These are phyloP conservation scores for Acanthurus tractus DNA, from an alignment of 2,797 vertebrate genomes.

Conservation along the genomic window DNA sequence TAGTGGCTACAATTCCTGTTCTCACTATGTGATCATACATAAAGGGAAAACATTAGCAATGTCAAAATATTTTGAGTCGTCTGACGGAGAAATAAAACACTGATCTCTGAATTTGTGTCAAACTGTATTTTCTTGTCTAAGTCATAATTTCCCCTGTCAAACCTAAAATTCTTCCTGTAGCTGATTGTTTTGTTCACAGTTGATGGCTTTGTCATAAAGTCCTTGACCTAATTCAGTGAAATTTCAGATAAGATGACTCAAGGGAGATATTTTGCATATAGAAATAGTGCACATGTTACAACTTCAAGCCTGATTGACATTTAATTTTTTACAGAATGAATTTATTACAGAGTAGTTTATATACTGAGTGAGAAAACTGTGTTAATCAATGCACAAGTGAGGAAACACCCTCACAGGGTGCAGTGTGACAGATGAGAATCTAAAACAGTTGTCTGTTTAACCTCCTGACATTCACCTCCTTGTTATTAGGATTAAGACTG, in stretches of 20 bases:
- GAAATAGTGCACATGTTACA: neutral
- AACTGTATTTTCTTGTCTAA: conserved; percentile 11
- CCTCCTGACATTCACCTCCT: conserved; percentile 9
- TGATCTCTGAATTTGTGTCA: conserved; percentile 2
- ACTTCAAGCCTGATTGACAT: neutral
- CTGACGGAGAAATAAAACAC: neutral
- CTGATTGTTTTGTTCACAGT: neutral
- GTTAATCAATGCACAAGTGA: neutral
- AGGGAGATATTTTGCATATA: neutral
- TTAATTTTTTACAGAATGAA: neutral
- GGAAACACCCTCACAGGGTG: neutral
- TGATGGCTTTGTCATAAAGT: neutral
- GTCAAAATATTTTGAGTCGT: neutral
- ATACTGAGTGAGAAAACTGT: neutral
- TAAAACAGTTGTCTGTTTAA: conserved; percentile 5
- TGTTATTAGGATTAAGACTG: neutral
- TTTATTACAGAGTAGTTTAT: neutral
- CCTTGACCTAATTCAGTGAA: neutral
- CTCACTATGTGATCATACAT: neutral
- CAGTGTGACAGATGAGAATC: conserved; percentile 8
- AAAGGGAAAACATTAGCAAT: neutral
- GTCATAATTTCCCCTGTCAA: conserved; percentile 21
- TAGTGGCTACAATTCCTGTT: neutral
- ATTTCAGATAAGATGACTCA: neutral
- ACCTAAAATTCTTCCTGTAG: conserved; percentile 14